Conservation (phyloP, 2,797 vertebrate genomes). For the Sebastes steindachneri region DNA sequence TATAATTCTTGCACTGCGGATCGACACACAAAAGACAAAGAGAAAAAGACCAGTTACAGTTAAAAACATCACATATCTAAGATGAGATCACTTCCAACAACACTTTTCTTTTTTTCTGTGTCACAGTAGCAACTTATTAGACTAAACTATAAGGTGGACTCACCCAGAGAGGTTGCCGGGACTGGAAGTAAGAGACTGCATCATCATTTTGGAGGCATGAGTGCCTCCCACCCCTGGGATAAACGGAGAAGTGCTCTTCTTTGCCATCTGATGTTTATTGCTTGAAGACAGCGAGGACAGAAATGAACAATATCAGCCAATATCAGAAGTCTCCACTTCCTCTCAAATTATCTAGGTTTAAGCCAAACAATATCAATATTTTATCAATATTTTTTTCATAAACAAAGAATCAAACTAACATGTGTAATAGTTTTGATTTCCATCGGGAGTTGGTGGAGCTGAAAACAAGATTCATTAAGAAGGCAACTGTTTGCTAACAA, state of each 20-base stretch:
- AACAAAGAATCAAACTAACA: neutral
- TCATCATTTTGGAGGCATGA: constrained; percentile 69
- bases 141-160: constrained; percentile 13
- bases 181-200: constrained; percentile 59
- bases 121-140: neutral
- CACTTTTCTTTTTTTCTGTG: neutral
- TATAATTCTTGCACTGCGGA: constrained; percentile 26
- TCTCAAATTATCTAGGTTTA: too few relatives aligned
- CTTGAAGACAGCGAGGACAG: constrained; percentile 43
- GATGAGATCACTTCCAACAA: neutral
- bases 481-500: neutral
- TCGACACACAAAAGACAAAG: neutral
- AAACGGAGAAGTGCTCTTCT: constrained; percentile 95
- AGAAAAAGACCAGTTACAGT: neutral
- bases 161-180: constrained; percentile 53
- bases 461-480: neutral
- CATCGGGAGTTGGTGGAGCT: neutral
- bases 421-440: neutral
- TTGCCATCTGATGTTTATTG: constrained; percentile 93
- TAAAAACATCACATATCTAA: neutral
- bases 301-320: neutral
- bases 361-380: neutral
- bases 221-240: constrained; percentile 77
- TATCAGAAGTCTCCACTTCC: neutral
- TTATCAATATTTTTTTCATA: too few relatives aligned